Conservation (phyloP, 2,888 invertebrate genomes). For the Thereva nobilitata region DNA sequence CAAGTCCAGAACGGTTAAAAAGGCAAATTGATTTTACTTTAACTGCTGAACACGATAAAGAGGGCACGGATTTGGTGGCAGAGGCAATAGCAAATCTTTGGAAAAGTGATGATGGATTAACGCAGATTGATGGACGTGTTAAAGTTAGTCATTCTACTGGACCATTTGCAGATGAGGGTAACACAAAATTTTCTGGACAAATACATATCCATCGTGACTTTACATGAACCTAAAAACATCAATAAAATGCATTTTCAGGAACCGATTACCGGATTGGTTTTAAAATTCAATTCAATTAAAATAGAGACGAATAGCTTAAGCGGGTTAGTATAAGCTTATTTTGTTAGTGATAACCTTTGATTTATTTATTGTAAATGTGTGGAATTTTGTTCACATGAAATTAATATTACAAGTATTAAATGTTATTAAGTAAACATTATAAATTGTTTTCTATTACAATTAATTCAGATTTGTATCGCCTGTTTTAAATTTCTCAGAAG, state of each 20-base stretch:
- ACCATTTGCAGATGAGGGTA: conserved; percentile 51
- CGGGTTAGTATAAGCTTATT: too few species aligned
- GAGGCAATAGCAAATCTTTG: conserved; percentile 56
- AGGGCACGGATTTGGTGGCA: conserved; percentile 53
- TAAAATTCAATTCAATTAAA: conserved; percentile 2
- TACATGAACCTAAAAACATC: conserved; percentile 31
- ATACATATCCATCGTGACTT: conserved; percentile 56
- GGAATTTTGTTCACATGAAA: too few species aligned
- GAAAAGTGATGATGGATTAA: conserved; percentile 54
- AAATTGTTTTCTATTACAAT: not conserved
- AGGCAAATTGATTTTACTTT: conserved; percentile 56
- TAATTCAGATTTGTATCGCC: not conserved
- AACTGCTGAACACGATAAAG: conserved; percentile 55
- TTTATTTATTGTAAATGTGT: too few species aligned
- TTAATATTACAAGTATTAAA: too few species aligned
- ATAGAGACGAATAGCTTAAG: not conserved
- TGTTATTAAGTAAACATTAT: too few species aligned
- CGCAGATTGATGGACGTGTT: conserved; percentile 55
- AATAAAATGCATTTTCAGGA: conserved; percentile 41
- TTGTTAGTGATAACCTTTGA: too few species aligned
- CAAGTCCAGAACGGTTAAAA: conserved; percentile 43
- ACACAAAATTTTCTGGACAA: conserved; percentile 53
- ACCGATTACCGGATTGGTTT: conserved; percentile 7
- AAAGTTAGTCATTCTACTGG: conserved; percentile 51
- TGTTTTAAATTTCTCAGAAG: too few species aligned